phyloP scores from a whole-genome alignment of 2,888 invertebrate species.

The Dione vanillae region DNA sequence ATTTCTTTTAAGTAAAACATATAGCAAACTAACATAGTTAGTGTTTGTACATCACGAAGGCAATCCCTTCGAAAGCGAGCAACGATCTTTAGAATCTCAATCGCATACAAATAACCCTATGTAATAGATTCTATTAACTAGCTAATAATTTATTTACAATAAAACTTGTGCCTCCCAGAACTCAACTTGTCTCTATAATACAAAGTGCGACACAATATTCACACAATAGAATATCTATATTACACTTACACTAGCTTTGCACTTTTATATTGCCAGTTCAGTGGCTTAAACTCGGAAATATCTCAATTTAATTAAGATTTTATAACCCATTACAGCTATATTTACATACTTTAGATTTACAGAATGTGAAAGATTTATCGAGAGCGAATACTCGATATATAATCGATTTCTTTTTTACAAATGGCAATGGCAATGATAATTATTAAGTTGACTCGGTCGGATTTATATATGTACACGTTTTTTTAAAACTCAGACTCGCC shows the following conservation, averaged over 20 bases:
- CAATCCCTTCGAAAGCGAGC: slow-evolving; percentile 48
- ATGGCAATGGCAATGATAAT: slow-evolving; percentile 56
- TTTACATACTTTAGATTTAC: slow-evolving; percentile 70
- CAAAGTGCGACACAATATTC: slow-evolving; percentile 81
- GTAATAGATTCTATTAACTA: slow-evolving; percentile 67
- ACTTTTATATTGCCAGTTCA: slow-evolving; percentile 81
- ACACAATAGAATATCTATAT: slow-evolving; percentile 78
- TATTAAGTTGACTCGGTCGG: slow-evolving; percentile 59
- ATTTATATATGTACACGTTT: slow-evolving; percentile 45
- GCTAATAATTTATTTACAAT: slow-evolving; percentile 79
- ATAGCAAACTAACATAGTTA: slow-evolving; percentile 52
- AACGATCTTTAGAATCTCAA: slow-evolving; percentile 53
- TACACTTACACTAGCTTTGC: slow-evolving; percentile 82
- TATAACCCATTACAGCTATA: slow-evolving; percentile 75
- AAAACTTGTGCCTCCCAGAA: slow-evolving; percentile 81
- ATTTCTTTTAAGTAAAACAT: slow-evolving; percentile 39
- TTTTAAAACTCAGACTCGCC: slow-evolving; percentile 28
- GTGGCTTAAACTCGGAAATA: slow-evolving; percentile 82
- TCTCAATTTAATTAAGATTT: slow-evolving; percentile 82
- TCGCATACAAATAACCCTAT: slow-evolving; percentile 47
- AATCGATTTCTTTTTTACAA: slow-evolving; percentile 53
- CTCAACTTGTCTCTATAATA: slow-evolving; percentile 76
- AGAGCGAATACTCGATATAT: slow-evolving; percentile 44
- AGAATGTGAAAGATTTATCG: slow-evolving; percentile 48
- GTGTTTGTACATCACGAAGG: slow-evolving; percentile 64